Conservation (phyloP, 1,140 invertebrate genomes). For the Battus philenor region DNA sequence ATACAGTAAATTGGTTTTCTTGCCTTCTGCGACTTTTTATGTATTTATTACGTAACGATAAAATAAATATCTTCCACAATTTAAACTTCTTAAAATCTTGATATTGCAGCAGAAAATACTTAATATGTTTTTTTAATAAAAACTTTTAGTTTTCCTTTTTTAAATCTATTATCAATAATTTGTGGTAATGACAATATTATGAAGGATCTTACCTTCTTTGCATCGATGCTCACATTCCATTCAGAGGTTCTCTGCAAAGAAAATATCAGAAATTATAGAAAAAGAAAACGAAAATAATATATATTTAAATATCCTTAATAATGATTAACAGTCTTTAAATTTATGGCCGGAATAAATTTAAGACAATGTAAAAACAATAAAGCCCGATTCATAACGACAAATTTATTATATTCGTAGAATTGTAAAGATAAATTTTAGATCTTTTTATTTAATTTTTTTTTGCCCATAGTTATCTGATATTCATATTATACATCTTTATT, state of each 20-base stretch:
- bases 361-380: too few relatives aligned
- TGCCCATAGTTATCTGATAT: too few relatives aligned
- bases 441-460: too few relatives aligned
- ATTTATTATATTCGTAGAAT: too few relatives aligned
- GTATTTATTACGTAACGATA: not conserved
- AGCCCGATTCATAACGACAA: too few relatives aligned
- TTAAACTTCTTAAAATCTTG: not conserved
- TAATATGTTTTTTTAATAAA: not conserved
- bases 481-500: too few relatives aligned
- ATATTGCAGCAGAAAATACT: not conserved
- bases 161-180: not conserved
- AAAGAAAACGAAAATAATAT: too few relatives aligned
- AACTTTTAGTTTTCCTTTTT: not conserved
- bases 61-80: not conserved
- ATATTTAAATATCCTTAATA: too few relatives aligned
- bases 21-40: not conserved
- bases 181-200: not conserved
- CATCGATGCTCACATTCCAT: slow-evolving; percentile 53
- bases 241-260: slow-evolving; percentile 40
- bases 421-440: too few relatives aligned
- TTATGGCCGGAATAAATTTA: too few relatives aligned
- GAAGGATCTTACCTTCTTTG: slow-evolving; percentile 34
- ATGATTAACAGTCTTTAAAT: too few relatives aligned
- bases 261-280: not conserved
- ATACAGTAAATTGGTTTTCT: not conserved